A percentile compares a stretch with the other conserved stretches of the same genome.
These are phyloP conservation scores for Phyllostomus hastatus DNA, from an alignment of 2,113 vertebrate species.

Conservation along the genomic window DNA sequence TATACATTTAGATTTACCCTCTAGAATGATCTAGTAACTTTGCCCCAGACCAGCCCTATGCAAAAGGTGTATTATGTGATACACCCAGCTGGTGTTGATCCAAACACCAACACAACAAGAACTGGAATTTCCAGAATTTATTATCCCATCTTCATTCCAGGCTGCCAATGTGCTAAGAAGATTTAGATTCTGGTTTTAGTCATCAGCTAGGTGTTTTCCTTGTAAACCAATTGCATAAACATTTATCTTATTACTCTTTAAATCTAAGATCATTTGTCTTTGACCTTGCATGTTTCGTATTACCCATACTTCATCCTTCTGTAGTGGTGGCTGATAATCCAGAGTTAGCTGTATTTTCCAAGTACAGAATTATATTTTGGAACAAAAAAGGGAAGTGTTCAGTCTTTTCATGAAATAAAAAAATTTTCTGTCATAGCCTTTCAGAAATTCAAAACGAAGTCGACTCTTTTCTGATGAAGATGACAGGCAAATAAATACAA, in stretches of 20 bases:
- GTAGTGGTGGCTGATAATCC: background rate
- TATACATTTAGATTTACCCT: background rate
- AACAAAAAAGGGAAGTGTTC: constrained; percentile 49
- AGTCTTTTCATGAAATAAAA: constrained; percentile 62
- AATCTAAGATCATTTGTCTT: constrained; percentile 9
- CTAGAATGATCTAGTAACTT: background rate
- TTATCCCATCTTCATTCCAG: background rate
- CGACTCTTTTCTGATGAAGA: constrained; percentile 95
- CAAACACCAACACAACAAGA: constrained; percentile 2
- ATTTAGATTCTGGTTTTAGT: constrained; percentile 24
- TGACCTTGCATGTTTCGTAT: background rate
- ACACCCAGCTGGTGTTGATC: background rate
- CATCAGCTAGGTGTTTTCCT: background rate
- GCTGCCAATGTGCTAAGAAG: background rate
- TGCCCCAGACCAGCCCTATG: background rate
- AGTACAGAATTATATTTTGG: constrained; percentile 34
- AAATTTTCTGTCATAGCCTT: constrained; percentile 84
- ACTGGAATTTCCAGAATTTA: constrained; percentile 56
- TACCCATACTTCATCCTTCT: background rate
- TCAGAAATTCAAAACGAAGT: constrained; percentile 95
- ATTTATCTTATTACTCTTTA: constrained; percentile 12
- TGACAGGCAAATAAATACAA: constrained; percentile 88
- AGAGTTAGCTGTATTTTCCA: constrained; percentile 22
- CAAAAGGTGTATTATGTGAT: background rate
- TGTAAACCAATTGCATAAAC: background rate